Evolutionary conservation across 2,797 vertebrate species (phyloP), one percentile per base, ranked within the genome.

Genomic region (Remorina albescens): DNA sequence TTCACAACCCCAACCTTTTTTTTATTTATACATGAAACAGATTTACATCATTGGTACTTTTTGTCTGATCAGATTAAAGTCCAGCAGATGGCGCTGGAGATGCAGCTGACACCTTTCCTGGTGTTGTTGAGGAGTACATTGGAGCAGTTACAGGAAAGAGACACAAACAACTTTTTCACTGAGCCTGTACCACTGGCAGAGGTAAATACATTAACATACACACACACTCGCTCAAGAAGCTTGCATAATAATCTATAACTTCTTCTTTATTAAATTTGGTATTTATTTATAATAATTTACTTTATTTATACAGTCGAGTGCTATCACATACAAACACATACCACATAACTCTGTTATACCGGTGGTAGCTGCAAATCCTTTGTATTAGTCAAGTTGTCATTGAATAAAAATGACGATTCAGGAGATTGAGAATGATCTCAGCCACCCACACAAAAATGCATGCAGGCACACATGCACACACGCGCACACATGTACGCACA

Each of bases 131-230:
- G 98, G 81, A 98, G 95, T 87, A 99, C 98, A 0, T 88, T 99
- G 77, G 98, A 98, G 75, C 97, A 99, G 89, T 93, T 99, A 86
- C 98, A 99, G 91, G 98, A 99, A 82, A 95, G 98, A 93, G 98
- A 99, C 94, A 97, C 96, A 0, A 98, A 96, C 94, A 99, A 98
- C 92, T 98, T 99, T 90, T 99, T 99, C 92, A 96, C 97, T 58
- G 97, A 99, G 92, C 98, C 98, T 56, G 97, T 99, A 70, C 97
- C 97, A 74, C 95, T 99, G 89, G 97, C 96, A 88, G 98, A 99
- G 97, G 98, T 99, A 95, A 83, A 54, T 4, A 5, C 21, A 39
- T 39, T n/a, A n/a, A 63, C 5, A 37, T 1, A 4, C 19, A 12
- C 51, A 18, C 54, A 67, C 60, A 59, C 62, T 50, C 18, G 46